Evolutionary conservation across 2,797 vertebrate species (phyloP).

Genomic region (Oryzias dopingdopingensis): DNA sequence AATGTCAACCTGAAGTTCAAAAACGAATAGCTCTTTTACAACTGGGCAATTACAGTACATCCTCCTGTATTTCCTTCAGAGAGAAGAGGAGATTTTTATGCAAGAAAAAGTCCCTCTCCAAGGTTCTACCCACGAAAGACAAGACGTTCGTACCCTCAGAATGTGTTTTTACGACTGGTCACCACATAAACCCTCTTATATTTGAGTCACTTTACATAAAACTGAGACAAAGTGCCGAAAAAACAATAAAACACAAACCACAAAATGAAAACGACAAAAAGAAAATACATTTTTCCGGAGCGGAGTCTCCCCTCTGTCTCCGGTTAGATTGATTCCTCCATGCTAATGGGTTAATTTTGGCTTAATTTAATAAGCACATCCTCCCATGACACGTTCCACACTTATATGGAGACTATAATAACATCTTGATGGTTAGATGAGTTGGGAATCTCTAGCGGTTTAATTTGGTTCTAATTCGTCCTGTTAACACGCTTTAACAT

Average conservation of each 20-base stretch:
- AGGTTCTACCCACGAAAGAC: conserved; percentile 37
- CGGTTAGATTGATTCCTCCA: conserved; percentile 64
- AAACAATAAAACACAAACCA: neutral
- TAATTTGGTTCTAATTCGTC: conserved; percentile 70
- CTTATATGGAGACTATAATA: conserved; percentile 71
- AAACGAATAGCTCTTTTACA: conserved; percentile 52
- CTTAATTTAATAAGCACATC: conserved; percentile 72
- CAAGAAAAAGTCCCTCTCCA: conserved; percentile 17
- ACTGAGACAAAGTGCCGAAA: conserved; percentile 5
- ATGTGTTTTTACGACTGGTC: conserved; percentile 57
- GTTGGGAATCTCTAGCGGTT: conserved; percentile 64
- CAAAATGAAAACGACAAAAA: conserved; percentile 31
- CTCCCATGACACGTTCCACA: conserved; percentile 68
- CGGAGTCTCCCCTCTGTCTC: conserved; percentile 27
- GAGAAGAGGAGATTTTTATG: conserved; percentile 22
- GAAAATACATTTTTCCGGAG: conserved; percentile 16
- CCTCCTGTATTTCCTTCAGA: conserved; percentile 38
- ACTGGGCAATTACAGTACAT: conserved; percentile 48
- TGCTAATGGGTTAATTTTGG: conserved; percentile 73
- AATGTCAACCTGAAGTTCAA: conserved; percentile 56
- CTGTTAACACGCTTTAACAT: conserved; percentile 71
- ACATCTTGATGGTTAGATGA: conserved; percentile 67
- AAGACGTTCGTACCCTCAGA: conserved; percentile 32
- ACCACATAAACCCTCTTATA: conserved; percentile 39
- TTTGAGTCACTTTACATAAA: conserved; percentile 23